phyloP scores from a whole-genome alignment of 2,113 vertebrate species.

The Acanthisitta chloris region DNA sequence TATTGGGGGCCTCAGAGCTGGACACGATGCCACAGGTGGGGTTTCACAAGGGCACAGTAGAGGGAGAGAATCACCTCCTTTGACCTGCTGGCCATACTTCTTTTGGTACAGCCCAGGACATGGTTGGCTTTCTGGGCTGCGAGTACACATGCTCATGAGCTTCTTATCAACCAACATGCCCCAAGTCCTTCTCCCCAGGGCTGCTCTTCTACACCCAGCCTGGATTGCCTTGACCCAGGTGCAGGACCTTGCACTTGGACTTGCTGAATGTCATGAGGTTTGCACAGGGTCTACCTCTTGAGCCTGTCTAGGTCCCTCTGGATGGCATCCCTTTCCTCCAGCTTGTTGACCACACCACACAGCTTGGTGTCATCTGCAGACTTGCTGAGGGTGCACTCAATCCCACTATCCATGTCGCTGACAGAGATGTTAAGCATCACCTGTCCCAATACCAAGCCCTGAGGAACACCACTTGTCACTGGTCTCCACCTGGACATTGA shows the following conservation, averaged over 20 bases:
- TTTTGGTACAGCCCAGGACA: background rate
- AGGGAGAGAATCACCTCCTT: background rate
- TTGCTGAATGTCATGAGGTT: background rate
- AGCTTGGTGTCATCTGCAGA: background rate
- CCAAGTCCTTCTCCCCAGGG: background rate
- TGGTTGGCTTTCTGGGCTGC: background rate
- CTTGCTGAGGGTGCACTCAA: background rate
- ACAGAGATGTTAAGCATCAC: background rate
- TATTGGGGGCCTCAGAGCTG: background rate
- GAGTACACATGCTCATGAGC: background rate
- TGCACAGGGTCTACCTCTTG: background rate
- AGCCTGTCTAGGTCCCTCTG: background rate
- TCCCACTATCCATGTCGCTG: background rate
- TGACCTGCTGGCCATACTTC: background rate
- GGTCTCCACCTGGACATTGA: background rate
- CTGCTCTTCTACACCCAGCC: background rate
- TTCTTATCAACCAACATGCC: background rate
- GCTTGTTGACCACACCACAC: background rate
- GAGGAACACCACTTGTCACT: background rate
- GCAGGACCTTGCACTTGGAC: background rate
- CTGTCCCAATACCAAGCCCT: accelerated
- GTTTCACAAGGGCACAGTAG: background rate
- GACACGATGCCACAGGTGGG: background rate
- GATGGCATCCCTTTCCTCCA: background rate
- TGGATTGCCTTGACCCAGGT: background rate